Conservation (phyloP, 2,888 invertebrate species). For the Atrina japonica region DNA sequence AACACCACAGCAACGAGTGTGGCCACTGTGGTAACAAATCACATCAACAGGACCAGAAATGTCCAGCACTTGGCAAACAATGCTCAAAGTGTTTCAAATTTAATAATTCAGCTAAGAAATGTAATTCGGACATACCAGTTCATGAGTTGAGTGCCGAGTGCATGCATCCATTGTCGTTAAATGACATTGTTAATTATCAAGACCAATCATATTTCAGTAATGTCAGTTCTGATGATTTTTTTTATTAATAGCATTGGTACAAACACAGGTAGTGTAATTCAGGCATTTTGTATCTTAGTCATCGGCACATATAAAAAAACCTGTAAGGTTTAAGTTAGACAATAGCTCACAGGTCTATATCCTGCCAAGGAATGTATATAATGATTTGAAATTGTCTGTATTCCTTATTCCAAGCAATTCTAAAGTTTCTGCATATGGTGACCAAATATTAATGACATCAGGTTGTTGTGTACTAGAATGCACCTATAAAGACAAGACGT, state of each 20-base stretch:
- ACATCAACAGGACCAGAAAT: not conserved
- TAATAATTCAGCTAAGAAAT: not conserved
- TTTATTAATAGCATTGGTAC: not conserved
- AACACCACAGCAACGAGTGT: not conserved
- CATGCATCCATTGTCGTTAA: too few species aligned
- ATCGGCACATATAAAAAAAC: not conserved
- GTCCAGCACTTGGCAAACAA: not conserved
- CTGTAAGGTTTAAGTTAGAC: constrained; percentile 8
- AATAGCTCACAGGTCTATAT: constrained; percentile 12
- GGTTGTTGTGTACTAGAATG: constrained; percentile 6
- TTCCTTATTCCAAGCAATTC: not conserved
- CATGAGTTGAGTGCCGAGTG: not conserved
- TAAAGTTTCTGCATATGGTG: not conserved
- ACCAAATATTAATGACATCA: not conserved
- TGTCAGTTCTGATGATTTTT: not conserved
- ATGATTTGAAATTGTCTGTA: not conserved
- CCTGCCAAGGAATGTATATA: constrained; percentile 8
- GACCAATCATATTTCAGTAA: not conserved
- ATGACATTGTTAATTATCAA: too few species aligned
- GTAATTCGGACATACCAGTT: not conserved
- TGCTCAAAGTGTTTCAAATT: not conserved
- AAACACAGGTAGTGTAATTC: not conserved
- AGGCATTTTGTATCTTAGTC: not conserved
- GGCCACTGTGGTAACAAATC: not conserved
- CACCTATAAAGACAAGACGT: not conserved